These are phyloP conservation scores for Merodon equestris DNA, from an alignment of 2,888 invertebrate genomes.

Conservation along the genomic window DNA sequence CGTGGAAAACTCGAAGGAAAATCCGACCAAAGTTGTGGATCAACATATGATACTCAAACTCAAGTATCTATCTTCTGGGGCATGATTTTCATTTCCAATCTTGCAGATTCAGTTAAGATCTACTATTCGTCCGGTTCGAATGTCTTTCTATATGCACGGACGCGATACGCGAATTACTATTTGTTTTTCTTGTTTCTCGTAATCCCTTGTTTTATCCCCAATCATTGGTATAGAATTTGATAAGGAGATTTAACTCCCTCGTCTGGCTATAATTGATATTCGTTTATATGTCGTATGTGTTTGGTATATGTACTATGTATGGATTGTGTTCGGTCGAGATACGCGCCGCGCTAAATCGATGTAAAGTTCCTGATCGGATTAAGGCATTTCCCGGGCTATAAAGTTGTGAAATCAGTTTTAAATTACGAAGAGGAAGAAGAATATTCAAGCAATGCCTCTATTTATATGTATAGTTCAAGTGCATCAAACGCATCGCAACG, in stretches of 20 bases:
- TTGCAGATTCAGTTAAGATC: slow-evolving; percentile 75
- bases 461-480: too few relatives aligned
- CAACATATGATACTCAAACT: slow-evolving; percentile 67
- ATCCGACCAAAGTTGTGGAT: slow-evolving; percentile 58
- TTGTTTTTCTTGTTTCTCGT: slow-evolving; percentile 25
- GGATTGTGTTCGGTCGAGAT: slow-evolving; percentile 15
- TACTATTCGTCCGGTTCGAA: slow-evolving; percentile 77
- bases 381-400: too few relatives aligned
- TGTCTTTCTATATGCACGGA: slow-evolving; percentile 74
- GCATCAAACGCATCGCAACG: neutral
- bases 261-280: slow-evolving; percentile 10
- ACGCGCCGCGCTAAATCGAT: slow-evolving; percentile 25
- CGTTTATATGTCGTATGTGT: slow-evolving; percentile 3
- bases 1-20: slow-evolving; percentile 42
- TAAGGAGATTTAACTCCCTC: too few relatives aligned
- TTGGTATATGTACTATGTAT: slow-evolving; percentile 12
- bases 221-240: too few relatives aligned
- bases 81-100: slow-evolving; percentile 66
- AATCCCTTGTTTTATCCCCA: neutral
- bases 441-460: neutral
- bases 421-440: slow-evolving; percentile 1
- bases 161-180: slow-evolving; percentile 17
- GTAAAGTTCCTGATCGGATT: slow-evolving; percentile 20
- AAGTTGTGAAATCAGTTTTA: neutral
- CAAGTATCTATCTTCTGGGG: slow-evolving; percentile 66